A percentile compares a stretch with the other conserved stretches of the same genome.
These are phyloP conservation scores for Nyctalus aviator DNA, from an alignment of 2,797 vertebrate species.

Conservation along the genomic window DNA sequence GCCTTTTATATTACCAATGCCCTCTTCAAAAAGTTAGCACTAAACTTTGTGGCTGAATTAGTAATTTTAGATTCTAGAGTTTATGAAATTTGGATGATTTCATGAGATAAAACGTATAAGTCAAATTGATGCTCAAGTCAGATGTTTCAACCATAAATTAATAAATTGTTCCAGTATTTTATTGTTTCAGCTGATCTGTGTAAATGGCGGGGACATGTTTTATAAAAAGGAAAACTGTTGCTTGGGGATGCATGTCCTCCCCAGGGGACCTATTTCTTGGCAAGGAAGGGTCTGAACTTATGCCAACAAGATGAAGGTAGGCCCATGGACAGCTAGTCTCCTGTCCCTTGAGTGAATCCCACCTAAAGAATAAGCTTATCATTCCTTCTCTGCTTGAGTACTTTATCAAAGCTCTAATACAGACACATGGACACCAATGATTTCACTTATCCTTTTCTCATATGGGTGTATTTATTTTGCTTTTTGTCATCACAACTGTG, in stretches of 20 bases:
- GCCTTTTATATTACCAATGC: not conserved
- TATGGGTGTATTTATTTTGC: not conserved
- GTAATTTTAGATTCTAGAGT: constrained; percentile 19
- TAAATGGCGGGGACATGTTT: constrained; percentile 1
- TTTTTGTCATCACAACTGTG: not conserved
- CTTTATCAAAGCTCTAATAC: not conserved
- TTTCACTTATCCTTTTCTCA: not conserved
- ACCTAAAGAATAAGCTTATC: not conserved
- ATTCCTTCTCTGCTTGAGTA: not conserved
- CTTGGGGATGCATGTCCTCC: not conserved
- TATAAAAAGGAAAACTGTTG: not conserved
- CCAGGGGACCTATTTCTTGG: not conserved
- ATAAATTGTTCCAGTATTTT: constrained; percentile 56
- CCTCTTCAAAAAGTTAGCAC: not conserved
- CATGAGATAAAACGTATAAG: constrained; percentile 54
- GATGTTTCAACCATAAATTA: constrained; percentile 63
- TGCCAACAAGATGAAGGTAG: not conserved
- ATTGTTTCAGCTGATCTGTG: constrained; percentile 1
- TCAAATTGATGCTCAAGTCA: constrained; percentile 46
- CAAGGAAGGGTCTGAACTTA: not conserved
- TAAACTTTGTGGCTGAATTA: constrained; percentile 45
- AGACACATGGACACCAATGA: not conserved
- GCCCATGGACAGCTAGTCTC: not conserved
- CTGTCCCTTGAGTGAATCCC: not conserved
- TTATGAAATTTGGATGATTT: constrained; percentile 68